A percentile compares a stretch with the other conserved stretches of the same genome.
Conservation (phyloP, 2,113 vertebrate species). For the Malurus elegans region DNA sequence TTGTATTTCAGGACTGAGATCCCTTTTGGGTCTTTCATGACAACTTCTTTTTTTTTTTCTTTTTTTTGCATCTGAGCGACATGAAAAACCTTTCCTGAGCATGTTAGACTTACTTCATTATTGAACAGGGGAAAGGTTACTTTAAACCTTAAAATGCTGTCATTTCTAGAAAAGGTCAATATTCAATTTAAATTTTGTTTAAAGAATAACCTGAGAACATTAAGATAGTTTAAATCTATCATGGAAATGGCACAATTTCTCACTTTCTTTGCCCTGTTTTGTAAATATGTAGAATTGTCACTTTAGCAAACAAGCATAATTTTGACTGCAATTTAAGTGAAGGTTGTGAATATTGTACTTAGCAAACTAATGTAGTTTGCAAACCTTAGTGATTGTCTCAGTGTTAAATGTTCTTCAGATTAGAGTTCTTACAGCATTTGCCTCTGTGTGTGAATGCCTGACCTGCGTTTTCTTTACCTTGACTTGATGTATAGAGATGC, state of each 20-base stretch:
- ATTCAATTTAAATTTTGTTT: not conserved
- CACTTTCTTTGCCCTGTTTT: not conserved
- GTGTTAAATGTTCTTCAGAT: not conserved
- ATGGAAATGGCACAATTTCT: not conserved
- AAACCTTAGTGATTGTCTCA: not conserved
- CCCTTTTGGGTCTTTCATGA: not conserved
- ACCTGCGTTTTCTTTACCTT: not conserved
- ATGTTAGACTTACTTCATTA: not conserved
- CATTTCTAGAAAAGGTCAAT: not conserved
- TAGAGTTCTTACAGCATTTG: not conserved
- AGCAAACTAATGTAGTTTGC: not conserved
- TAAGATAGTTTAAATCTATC: not conserved
- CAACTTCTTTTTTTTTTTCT: not conserved
- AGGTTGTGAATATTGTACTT: not conserved
- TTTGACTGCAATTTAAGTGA: conserved; percentile 22
- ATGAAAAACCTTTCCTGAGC: not conserved
- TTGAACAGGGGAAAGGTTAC: not conserved
- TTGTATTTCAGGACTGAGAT: not conserved
- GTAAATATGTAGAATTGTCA: not conserved
- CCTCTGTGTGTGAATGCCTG: not conserved
- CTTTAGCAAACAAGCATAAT: conserved; percentile 44
- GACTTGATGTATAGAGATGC: not conserved
- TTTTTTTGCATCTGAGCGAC: not conserved
- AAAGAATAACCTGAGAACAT: not conserved
- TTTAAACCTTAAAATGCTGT: not conserved